A percentile compares a stretch with the other conserved stretches of the same genome.
Evolutionary conservation across 2,888 invertebrate genomes (phyloP).

Genomic region (Drosophila imparisetae): DNA sequence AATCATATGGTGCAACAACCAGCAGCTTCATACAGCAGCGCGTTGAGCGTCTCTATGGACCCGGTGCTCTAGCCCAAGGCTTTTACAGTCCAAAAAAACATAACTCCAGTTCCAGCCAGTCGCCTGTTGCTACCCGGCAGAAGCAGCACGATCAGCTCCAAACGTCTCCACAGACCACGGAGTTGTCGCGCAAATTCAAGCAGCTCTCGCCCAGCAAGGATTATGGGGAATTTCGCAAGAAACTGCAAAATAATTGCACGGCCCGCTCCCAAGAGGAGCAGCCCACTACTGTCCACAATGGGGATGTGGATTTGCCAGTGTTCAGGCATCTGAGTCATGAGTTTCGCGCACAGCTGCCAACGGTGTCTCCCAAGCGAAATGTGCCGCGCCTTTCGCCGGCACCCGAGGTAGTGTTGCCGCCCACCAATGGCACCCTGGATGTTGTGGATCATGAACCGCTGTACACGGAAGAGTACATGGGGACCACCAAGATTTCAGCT

Average conservation of each 20-base stretch:
- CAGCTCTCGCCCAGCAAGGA: slow-evolving; percentile 82
- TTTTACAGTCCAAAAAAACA: slow-evolving; percentile 88
- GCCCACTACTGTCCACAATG: slow-evolving; percentile 31
- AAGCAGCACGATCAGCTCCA: slow-evolving; percentile 18
- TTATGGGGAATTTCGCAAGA: slow-evolving; percentile 78
- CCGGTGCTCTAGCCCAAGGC: slow-evolving; percentile 93
- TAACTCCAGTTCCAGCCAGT: slow-evolving; percentile 12
- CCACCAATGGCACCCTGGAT: slow-evolving; percentile 47
- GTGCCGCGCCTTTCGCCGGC: slow-evolving; percentile 47
- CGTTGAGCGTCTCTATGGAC: slow-evolving; percentile 94
- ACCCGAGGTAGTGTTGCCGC: slow-evolving; percentile 38
- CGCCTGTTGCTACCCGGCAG: slow-evolving; percentile 19
- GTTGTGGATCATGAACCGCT: slow-evolving; percentile 70
- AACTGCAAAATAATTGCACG: slow-evolving; percentile 57
- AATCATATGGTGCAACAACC: slow-evolving; percentile 85
- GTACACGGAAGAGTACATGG: slow-evolving; percentile 36
- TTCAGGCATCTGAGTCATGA: slow-evolving; percentile 93
- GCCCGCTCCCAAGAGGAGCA: slow-evolving; percentile 30
- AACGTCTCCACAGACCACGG: slow-evolving; percentile 66
- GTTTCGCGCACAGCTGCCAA: slow-evolving; percentile 92
- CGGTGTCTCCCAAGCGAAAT: slow-evolving; percentile 86
- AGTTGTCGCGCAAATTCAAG: slow-evolving; percentile 84
- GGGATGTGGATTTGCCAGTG: slow-evolving; percentile 88
- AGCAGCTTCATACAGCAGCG: slow-evolving; percentile 94
- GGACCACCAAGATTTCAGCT: slow-evolving; percentile 30